Evolutionary conservation across 2,113 vertebrate species (phyloP), one percentile per base, ranked within the genome.

Genomic region (Seriola dumerili): DNA sequence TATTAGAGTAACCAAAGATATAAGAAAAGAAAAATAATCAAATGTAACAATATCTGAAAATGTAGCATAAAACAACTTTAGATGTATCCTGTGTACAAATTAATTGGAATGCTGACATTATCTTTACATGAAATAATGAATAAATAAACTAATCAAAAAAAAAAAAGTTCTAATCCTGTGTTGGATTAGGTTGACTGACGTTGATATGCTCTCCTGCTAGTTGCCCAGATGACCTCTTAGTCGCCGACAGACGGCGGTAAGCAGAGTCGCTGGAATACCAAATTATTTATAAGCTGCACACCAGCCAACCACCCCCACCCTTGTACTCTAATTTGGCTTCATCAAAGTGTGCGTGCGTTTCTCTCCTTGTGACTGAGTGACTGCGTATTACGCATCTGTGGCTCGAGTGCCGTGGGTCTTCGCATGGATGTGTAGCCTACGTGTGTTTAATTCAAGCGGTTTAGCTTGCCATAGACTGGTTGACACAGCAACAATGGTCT

Each of bases 271-370:
- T 62, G 16, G 38, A 76, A 90, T 55, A 79, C 83, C 81, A 88
- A 94, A 93, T 93, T 85, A 93, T 94, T 94, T 87, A 94, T 89
- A 83, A 91, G 90, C 29, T 78, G 85, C 80, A 87, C 90, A 74
- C 76, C 50, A 79, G 75, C 89, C 73, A 85, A 72, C 87, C 85
- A 76, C 84, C 88, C 88, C 88, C 83, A 80, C 85, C 70, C 66
- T 75, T 81, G 84, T 85, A 71, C 84, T 91, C 87, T 81, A 86
- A 92, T 89, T 91, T 88, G 85, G 83, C 81, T 87, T 91, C 74
- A 84, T 87, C 77, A 84, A 86, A 92, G 72, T 82, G 68, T 34
- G 12, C 3, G 17, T 66, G 38, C 72, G 44, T 67, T 23, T 83
- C 55, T 77, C 38, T 76, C 38, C 73, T 34, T 83, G 63, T 80